Conservation (phyloP, 2,113 vertebrate genomes). For the Holacanthus passer region DNA sequence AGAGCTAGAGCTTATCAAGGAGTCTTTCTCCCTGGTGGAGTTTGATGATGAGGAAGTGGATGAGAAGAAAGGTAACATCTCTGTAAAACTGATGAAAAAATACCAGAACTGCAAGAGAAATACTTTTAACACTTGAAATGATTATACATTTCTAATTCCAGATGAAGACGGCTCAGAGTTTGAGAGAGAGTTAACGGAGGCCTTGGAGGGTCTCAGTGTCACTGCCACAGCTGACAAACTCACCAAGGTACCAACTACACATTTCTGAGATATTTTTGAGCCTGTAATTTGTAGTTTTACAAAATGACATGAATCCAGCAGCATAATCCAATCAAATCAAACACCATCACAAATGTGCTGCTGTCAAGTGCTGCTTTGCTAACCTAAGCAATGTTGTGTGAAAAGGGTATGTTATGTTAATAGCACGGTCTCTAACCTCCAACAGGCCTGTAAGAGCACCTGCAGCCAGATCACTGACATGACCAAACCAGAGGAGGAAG, state of each 20-base stretch:
- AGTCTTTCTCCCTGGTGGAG: slow-evolving; percentile 92
- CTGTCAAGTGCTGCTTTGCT: no score
- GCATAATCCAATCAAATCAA: not conserved
- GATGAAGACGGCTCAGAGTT: slow-evolving; percentile 88
- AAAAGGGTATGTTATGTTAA: not conserved
- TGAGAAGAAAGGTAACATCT: slow-evolving; percentile 86
- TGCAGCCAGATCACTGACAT: slow-evolving; percentile 68
- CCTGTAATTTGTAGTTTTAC: not conserved
- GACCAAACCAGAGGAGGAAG: slow-evolving; percentile 46
- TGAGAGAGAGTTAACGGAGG: slow-evolving; percentile 86
- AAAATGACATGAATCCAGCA: no score
- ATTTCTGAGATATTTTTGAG: not conserved
- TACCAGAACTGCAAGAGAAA: accelerated
- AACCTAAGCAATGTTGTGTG: no score
- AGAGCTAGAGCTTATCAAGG: slow-evolving; percentile 89
- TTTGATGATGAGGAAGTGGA: slow-evolving; percentile 95
- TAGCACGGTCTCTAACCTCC: not conserved
- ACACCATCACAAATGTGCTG: not conserved
- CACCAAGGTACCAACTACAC: slow-evolving; percentile 78
- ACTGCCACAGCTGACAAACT: slow-evolving; percentile 88
- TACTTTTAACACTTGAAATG: not conserved
- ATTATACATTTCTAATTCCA: slow-evolving; percentile 64
- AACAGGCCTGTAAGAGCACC: slow-evolving; percentile 78
- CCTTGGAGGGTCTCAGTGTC: slow-evolving; percentile 87
- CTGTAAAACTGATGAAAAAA: not conserved